Conservation (phyloP, 1,140 invertebrate genomes). For the Panulirus ornatus region DNA sequence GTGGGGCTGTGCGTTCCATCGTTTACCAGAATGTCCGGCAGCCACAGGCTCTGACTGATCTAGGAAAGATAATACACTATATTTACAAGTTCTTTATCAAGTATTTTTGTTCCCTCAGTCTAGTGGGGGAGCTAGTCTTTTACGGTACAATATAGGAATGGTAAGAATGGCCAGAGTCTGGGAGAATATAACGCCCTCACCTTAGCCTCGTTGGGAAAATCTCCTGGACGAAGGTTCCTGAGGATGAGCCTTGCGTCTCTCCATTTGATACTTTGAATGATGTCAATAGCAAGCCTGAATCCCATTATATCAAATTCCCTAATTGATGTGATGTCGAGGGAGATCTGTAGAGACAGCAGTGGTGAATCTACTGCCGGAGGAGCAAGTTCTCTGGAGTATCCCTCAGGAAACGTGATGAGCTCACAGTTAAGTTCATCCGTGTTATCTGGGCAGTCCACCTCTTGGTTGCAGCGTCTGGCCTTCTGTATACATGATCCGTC, state of each 20-base stretch:
- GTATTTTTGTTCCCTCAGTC: too few relatives aligned
- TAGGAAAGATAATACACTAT: too few relatives aligned
- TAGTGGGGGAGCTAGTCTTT: too few relatives aligned
- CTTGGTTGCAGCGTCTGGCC: background rate
- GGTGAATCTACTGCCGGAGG: background rate
- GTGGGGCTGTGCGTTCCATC: background rate
- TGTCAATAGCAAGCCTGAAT: slow-evolving; percentile 33
- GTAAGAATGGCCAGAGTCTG: too few relatives aligned
- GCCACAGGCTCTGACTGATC: background rate
- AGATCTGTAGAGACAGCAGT: background rate
- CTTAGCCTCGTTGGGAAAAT: slow-evolving; percentile 22
- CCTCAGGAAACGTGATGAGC: background rate
- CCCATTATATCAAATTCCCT: slow-evolving; percentile 50
- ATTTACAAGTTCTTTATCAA: too few relatives aligned
- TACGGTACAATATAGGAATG: too few relatives aligned
- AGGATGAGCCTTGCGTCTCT: slow-evolving; percentile 23
- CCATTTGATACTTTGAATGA: slow-evolving; percentile 37
- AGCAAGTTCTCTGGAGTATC: slow-evolving; percentile 5
- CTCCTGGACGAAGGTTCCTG: slow-evolving; percentile 13
- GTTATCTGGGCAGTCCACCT: slow-evolving; percentile 39
- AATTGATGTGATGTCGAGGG: slow-evolving; percentile 40
- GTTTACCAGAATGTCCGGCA: background rate
- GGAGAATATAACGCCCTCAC: too few relatives aligned
- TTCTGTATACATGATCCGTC: slow-evolving; percentile 20
- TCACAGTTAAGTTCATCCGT: slow-evolving; percentile 48